These are phyloP conservation scores for Dolichotis patagonum DNA, from an alignment of 2,113 vertebrate genomes.

Conservation along the genomic window DNA sequence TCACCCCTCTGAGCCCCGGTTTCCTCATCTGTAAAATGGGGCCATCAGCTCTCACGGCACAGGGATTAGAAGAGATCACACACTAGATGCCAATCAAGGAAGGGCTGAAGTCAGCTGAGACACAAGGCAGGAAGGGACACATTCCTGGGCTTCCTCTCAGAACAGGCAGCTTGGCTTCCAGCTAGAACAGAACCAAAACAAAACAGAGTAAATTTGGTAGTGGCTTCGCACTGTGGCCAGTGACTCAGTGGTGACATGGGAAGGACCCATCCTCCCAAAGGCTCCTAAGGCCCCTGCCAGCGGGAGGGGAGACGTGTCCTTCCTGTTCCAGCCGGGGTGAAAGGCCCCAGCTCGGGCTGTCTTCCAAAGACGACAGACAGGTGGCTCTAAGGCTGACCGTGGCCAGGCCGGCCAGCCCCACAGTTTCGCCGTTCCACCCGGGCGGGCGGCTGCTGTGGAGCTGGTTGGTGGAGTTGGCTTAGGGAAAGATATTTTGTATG, in stretches of 20 bases:
- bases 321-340: conserved; percentile 61
- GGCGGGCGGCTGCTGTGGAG: conserved; percentile 77
- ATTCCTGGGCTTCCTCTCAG: conserved; percentile 67
- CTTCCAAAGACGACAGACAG: conserved; percentile 79
- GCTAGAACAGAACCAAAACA: conserved; percentile 78
- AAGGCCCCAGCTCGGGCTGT: conserved; percentile 68
- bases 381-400: conserved; percentile 81
- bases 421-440: conserved; percentile 84
- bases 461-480: conserved; percentile 87
- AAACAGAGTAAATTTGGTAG: background rate
- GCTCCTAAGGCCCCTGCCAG: background rate
- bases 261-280: conserved; percentile 6
- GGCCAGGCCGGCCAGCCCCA: conserved; percentile 70
- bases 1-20: conserved; percentile 6
- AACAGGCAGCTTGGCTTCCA: conserved; percentile 64
- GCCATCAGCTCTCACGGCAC: background rate
- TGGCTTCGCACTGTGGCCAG: conserved; percentile 59
- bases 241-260: conserved; percentile 64
- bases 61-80: conserved; percentile 35
- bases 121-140: conserved; percentile 52
- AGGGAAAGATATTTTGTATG: conserved; percentile 87
- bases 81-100: background rate
- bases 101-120: conserved; percentile 6
- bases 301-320: conserved; percentile 48
- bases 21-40: conserved; percentile 61